Evolutionary conservation across 1,140 invertebrate genomes (phyloP).

Genomic region (Mylabris phalerata): DNA sequence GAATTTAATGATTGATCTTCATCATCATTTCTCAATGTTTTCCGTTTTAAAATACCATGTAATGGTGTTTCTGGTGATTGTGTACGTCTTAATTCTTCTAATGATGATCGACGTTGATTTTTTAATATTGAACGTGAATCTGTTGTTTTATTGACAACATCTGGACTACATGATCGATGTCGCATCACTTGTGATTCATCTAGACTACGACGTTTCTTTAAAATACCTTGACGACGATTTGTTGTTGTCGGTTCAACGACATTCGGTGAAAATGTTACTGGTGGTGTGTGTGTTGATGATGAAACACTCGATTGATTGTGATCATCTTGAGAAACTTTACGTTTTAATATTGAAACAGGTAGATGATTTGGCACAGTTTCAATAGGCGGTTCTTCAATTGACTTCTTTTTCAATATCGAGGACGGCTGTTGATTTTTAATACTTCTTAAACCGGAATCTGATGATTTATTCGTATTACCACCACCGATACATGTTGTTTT

Average conservation of each 20-base stretch:
- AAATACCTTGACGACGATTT: slow-evolving; percentile 60
- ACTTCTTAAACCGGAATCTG: background rate
- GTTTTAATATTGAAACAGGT: slow-evolving; percentile 70
- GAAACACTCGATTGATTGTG: slow-evolving; percentile 41
- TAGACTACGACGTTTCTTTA: slow-evolving; percentile 71
- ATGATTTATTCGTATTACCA: slow-evolving; percentile 1
- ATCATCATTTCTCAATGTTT: slow-evolving; percentile 54
- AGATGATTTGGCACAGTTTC: slow-evolving; percentile 21
- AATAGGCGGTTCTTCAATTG: slow-evolving; percentile 37
- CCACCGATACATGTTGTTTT: background rate
- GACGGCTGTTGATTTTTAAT: slow-evolving; percentile 15
- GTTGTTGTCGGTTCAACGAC: slow-evolving; percentile 53
- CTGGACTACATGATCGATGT: slow-evolving; percentile 60
- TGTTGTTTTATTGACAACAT: slow-evolving; percentile 51
- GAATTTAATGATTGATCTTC: slow-evolving; percentile 50
- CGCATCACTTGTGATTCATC: slow-evolving; percentile 67
- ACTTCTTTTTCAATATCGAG: slow-evolving; percentile 36
- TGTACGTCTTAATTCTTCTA: slow-evolving; percentile 57
- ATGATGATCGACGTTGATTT: slow-evolving; percentile 58
- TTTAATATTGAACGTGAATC: slow-evolving; percentile 62
- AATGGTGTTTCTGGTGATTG: slow-evolving; percentile 49
- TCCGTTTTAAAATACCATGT: slow-evolving; percentile 62
- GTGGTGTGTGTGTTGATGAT: slow-evolving; percentile 52
- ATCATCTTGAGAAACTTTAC: slow-evolving; percentile 61
- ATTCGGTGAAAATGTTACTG: slow-evolving; percentile 62